Conservation (phyloP, 2,113 vertebrate species). For the Perccottus glenii region DNA sequence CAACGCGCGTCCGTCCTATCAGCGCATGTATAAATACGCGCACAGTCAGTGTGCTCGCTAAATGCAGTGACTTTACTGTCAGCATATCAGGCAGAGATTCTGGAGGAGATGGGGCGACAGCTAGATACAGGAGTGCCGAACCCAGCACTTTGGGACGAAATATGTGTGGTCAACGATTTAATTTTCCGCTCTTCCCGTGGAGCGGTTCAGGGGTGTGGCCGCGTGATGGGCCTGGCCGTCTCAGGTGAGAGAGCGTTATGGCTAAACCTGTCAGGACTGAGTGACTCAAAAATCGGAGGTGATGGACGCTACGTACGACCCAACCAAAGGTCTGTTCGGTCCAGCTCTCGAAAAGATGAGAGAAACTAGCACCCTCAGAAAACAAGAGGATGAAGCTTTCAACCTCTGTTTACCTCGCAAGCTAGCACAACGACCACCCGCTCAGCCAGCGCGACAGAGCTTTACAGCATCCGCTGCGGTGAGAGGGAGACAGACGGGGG, state of each 20-base stretch:
- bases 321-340: background rate
- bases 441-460: background rate
- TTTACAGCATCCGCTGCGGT: background rate
- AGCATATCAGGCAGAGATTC: background rate
- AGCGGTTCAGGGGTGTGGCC: too few species aligned
- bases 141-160: background rate
- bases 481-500: background rate
- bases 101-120: background rate
- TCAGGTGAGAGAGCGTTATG: too few species aligned
- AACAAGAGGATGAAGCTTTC: constrained; percentile 1
- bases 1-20: too few species aligned
- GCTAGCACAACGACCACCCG: background rate
- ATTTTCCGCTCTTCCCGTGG: background rate
- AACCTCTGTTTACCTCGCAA: background rate
- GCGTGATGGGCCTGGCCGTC: too few species aligned
- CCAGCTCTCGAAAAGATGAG: constrained; percentile 1
- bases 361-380: background rate
- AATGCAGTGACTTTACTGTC: background rate
- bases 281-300: background rate
- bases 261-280: too few species aligned
- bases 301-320: background rate
- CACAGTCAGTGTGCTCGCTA: too few species aligned
- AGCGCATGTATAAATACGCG: too few species aligned
- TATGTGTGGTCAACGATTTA: background rate
- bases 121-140: background rate